Percentiles rank a stretch among this genome's conserved stretches.
phyloP scores from a whole-genome alignment of 1,140 invertebrate genomes.

The Saccostrea echinata region DNA sequence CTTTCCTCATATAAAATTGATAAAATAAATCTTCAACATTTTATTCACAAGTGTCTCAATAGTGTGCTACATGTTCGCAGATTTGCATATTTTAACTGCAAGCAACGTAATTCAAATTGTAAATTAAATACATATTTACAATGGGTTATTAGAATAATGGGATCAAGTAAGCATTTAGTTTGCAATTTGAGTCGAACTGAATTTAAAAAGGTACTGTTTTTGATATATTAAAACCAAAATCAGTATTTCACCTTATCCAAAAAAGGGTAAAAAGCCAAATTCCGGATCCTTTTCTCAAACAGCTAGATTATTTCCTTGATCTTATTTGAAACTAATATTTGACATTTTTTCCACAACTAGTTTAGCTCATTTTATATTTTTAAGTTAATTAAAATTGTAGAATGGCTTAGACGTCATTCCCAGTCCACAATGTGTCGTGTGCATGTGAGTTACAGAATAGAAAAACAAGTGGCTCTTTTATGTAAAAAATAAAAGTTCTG shows the following conservation, averaged over 20 bases:
- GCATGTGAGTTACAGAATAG: no score
- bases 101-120: conserved; percentile 3
- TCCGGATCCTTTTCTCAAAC: no score
- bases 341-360: no score
- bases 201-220: neutral
- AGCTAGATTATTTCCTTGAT: no score
- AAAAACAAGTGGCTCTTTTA: no score
- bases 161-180: neutral
- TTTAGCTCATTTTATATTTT: no score
- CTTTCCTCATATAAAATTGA: neutral
- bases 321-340: no score
- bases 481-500: no score
- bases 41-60: neutral
- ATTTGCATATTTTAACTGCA: conserved; percentile 11
- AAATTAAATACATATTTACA: neutral
- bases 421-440: no score
- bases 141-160: neutral
- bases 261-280: no score
- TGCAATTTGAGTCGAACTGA: neutral
- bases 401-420: no score
- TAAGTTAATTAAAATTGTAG: no score
- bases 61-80: neutral
- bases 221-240: conserved; percentile 1
- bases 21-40: neutral
- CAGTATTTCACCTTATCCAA: neutral